A percentile compares a stretch with the other conserved stretches of the same genome.
Evolutionary conservation across 2,888 invertebrate species (phyloP).

Genomic region (Auanema sp.): DNA sequence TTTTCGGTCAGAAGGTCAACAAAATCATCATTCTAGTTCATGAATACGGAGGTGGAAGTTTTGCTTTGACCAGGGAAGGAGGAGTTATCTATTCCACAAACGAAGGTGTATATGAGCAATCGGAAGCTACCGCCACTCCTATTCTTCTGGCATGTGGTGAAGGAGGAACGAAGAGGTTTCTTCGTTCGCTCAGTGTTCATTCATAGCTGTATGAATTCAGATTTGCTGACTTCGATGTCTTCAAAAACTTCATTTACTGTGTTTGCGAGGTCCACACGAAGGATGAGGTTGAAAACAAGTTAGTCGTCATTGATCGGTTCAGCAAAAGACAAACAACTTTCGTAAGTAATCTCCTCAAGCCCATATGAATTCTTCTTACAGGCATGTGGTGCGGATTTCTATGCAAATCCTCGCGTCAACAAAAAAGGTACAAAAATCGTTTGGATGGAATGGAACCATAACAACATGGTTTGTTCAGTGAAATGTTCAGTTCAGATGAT

Average conservation of each 20-base stretch:
- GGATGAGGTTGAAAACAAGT: constrained; percentile 29
- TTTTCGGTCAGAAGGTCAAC: constrained; percentile 12
- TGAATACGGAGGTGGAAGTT: constrained; percentile 67
- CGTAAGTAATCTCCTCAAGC: constrained; percentile 9
- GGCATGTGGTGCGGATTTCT: constrained; percentile 66
- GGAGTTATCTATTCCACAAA: constrained; percentile 44
- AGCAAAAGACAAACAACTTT: constrained; percentile 30
- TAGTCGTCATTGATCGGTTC: constrained; percentile 31
- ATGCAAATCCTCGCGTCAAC: constrained; percentile 65
- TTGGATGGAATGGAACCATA: constrained; percentile 68
- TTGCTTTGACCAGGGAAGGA: constrained; percentile 59
- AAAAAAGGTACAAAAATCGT: constrained; percentile 65
- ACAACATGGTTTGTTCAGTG: constrained; percentile 65
- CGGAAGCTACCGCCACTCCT: constrained; percentile 19
- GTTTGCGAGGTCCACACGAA: constrained; percentile 30
- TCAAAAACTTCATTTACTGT: constrained; percentile 24
- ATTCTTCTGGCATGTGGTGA: constrained; percentile 24
- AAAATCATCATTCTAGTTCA: constrained; percentile 61
- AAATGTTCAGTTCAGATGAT: not conserved
- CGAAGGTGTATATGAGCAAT: constrained; percentile 35
- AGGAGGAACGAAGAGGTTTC: constrained; percentile 24
- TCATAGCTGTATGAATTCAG: constrained; percentile 13
- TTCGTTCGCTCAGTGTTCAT: not conserved
- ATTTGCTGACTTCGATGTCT: constrained; percentile 32
- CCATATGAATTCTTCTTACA: constrained; percentile 17